A percentile compares a stretch with the other conserved stretches of the same genome.
phyloP scores from a whole-genome alignment of 2,888 invertebrate species.

The Gortyna flavago region DNA sequence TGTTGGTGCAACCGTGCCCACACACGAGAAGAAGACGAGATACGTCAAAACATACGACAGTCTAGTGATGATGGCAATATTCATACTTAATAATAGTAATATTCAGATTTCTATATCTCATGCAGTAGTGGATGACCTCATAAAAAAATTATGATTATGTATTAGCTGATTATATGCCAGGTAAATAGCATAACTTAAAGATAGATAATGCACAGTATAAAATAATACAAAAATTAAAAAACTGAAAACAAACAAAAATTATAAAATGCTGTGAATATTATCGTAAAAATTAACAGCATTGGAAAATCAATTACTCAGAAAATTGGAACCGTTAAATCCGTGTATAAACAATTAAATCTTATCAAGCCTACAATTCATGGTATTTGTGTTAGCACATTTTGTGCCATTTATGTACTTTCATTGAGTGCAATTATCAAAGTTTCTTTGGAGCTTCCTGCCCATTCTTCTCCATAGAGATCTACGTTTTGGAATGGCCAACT shows the following conservation, averaged over 20 bases:
- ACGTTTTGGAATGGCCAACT: no score
- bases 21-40: neutral
- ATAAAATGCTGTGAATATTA: neutral
- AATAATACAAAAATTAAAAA: no score
- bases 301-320: constrained; percentile 51
- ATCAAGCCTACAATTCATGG: constrained; percentile 29
- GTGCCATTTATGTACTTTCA: constrained; percentile 3
- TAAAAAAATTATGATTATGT: neutral
- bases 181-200: no score
- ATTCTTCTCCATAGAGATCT: no score
- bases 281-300: constrained; percentile 30
- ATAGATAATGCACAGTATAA: neutral
- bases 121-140: neutral
- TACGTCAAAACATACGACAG: no score
- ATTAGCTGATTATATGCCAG: no score
- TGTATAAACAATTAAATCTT: constrained; percentile 41
- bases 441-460: no score
- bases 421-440: neutral
- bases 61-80: neutral
- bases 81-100: neutral
- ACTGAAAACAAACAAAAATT: no score
- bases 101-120: neutral
- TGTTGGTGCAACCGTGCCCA: no score
- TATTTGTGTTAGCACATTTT: constrained; percentile 12
- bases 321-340: constrained; percentile 44